Conservation (phyloP, 2,797 vertebrate species). For the Sebastes itinus region DNA sequence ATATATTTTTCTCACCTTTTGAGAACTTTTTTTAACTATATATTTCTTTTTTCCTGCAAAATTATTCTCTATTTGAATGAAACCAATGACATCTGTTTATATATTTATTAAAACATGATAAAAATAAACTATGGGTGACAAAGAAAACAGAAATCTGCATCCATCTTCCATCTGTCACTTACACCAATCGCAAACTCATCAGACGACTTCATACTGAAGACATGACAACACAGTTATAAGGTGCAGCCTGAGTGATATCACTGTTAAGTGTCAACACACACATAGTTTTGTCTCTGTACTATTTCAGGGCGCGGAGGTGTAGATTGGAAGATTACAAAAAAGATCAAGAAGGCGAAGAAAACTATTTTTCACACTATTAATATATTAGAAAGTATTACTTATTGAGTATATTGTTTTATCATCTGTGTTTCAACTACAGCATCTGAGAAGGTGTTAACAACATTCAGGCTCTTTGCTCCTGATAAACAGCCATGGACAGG, state of each 20-base stretch:
- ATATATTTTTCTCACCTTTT: neutral
- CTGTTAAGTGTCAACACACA: neutral
- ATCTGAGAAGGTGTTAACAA: neutral
- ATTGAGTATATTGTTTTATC: neutral
- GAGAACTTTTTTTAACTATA: neutral
- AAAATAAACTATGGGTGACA: neutral
- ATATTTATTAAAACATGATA: neutral
- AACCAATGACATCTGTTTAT: neutral
- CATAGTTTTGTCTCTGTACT: neutral
- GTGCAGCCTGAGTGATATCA: neutral
- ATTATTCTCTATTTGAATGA: neutral
- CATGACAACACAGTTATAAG: too few relatives aligned
- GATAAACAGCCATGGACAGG: neutral
- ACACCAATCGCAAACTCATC: too few relatives aligned
- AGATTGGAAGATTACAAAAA: neutral
- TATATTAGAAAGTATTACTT: neutral
- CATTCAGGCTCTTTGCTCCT: neutral
- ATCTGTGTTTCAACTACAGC: neutral
- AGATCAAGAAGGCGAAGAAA: neutral
- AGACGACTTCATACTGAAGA: neutral
- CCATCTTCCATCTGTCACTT: too few relatives aligned
- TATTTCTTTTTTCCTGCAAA: neutral
- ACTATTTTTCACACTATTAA: neutral
- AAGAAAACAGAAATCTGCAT: neutral
- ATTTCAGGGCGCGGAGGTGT: neutral